phyloP scores from a whole-genome alignment of 1,140 invertebrate genomes.

The Callitettix versicolor region DNA sequence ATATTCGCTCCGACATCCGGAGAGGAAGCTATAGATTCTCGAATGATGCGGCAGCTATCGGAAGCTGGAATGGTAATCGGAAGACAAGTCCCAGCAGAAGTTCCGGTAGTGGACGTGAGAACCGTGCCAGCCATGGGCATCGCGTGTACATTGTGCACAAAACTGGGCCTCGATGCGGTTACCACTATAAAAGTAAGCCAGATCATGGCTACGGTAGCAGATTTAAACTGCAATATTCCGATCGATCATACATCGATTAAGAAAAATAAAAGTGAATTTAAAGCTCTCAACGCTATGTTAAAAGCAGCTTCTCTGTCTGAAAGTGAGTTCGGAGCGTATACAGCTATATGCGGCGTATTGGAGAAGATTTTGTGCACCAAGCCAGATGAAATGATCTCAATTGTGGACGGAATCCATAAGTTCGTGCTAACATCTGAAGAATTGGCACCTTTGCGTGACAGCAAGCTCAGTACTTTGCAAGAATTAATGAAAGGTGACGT shows the following conservation, averaged over 20 bases:
- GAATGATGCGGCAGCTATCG: constrained; percentile 54
- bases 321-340: constrained; percentile 17
- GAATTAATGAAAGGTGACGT: constrained; percentile 41
- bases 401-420: constrained; percentile 19
- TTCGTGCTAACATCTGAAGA: constrained; percentile 15
- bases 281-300: constrained; percentile 15
- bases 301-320: constrained; percentile 16
- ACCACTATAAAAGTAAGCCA: constrained; percentile 35
- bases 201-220: constrained; percentile 20
- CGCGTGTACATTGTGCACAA: constrained; percentile 34
- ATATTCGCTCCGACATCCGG: constrained; percentile 37
- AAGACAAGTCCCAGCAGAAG: constrained; percentile 46
- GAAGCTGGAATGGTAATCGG: constrained; percentile 58
- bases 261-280: constrained; percentile 5
- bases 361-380: constrained; percentile 17
- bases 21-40: constrained; percentile 51
- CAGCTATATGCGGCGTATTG: constrained; percentile 17
- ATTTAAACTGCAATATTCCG: constrained; percentile 8
- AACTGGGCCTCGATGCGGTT: constrained; percentile 34
- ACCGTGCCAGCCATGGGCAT: constrained; percentile 32
- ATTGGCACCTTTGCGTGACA: constrained; percentile 30
- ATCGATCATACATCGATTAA: constrained; percentile 10
- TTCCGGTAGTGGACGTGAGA: constrained; percentile 47
- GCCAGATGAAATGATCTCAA: constrained; percentile 11
- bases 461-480: constrained; percentile 47